Evolutionary conservation across 2,888 invertebrate genomes (phyloP), one percentile per base, ranked within the genome.

Genomic region (Cryptus armator): DNA sequence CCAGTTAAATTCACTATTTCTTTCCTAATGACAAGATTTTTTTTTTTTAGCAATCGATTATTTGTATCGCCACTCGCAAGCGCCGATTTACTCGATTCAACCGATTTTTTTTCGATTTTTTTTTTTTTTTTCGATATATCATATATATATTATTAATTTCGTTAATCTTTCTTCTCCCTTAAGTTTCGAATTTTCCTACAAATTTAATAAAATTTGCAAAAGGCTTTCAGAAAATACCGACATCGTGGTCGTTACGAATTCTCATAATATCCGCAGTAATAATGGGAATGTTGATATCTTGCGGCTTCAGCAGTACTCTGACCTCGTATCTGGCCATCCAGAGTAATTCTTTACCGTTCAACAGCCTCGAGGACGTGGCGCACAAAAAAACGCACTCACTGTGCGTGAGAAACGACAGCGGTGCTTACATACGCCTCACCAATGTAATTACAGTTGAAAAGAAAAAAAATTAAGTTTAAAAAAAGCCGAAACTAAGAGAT

Each of bases 351-450:
- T 88, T 94, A 72, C 94, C 94, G 5, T 90, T 94, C 72, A 87
- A 87, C 68, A 91, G 91, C 64, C 87, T 95, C n/a, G 86, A 93
- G 0, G 94, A 94, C n/a, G 89, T 94, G 12, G 87, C 87, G 16
- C 78, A 86, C 9, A 89, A 91, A 71, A 89, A 90, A 68, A 92
- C 91, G 6, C 92, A 94, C 84, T 92, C 93, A 1, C 81, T 94
- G 44, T 94, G 95, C 86, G 84, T 94, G n/a, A 91, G 94, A 77
- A 93, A 91, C 51, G 90, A 92, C 56, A 94, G 94, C 87, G 92
- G 91, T 79, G 94, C 94, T 32, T 94, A 93, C 67, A 90, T 91
- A 66, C 89, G 91, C 80, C 92, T 94, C 76, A 90, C 89, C 48
- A 92, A 62, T 7, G 70, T 81, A 59, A 53, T 62, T 56, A 29